These are phyloP conservation scores for Vipera ursinii DNA, from an alignment of 2,797 vertebrate species.

Conservation along the genomic window DNA sequence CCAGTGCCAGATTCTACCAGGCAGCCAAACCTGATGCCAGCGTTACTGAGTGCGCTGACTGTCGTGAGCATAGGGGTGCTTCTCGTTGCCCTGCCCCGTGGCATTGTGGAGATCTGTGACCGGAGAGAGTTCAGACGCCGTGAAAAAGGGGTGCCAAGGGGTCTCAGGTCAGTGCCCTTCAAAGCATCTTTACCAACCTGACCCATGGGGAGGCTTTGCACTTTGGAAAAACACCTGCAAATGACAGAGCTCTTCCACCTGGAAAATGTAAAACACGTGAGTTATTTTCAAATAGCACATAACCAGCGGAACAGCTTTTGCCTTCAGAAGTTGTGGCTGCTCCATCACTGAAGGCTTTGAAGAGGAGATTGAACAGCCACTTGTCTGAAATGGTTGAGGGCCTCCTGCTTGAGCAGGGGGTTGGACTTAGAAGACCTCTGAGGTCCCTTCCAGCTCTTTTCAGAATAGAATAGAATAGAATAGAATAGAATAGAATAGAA, in stretches of 20 bases:
- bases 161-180: constrained; percentile 66
- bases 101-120: constrained; percentile 69
- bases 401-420: too few species aligned
- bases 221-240: background rate
- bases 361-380: background rate
- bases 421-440: too few species aligned
- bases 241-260: background rate
- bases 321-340: background rate
- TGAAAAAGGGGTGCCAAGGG: constrained; percentile 65
- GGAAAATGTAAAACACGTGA: background rate
- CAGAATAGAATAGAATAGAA: too few species aligned
- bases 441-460: too few species aligned
- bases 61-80: constrained; percentile 68
- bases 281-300: background rate
- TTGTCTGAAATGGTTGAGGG: background rate
- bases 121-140: constrained; percentile 70
- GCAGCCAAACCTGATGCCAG: constrained; percentile 47
- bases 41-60: constrained; percentile 57
- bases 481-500: too few species aligned
- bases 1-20: constrained; percentile 44
- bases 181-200: background rate
- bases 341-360: background rate
- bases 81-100: constrained; percentile 67
- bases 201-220: background rate
- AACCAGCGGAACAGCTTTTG: background rate